Percentiles rank a stretch among this genome's conserved stretches.
Conservation (phyloP, 2,888 invertebrate genomes). For the Agrenia bidenticulata region DNA sequence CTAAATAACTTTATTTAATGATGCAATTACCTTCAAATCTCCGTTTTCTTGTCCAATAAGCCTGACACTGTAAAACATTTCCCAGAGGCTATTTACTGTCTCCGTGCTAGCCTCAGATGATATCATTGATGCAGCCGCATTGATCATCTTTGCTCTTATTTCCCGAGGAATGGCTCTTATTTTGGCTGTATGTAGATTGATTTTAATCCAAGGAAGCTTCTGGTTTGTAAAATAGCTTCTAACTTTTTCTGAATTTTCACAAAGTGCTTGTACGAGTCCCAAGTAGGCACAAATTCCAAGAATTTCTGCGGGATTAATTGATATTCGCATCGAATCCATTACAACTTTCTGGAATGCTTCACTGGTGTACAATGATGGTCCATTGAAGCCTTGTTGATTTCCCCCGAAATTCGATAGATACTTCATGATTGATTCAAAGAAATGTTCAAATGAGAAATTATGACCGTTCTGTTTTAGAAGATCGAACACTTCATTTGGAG, state of each 20-base stretch:
- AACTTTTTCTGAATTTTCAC: conserved; percentile 29
- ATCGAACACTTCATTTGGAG: conserved; percentile 76
- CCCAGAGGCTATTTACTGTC: conserved; percentile 44
- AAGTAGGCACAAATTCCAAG: conserved; percentile 48
- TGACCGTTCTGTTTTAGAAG: conserved; percentile 69
- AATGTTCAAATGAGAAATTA: conserved; percentile 77
- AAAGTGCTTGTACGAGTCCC: conserved; percentile 41
- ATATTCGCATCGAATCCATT: conserved; percentile 24
- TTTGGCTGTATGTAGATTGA: conserved; percentile 14
- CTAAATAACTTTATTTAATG: no score
- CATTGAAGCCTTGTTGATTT: conserved; percentile 25
- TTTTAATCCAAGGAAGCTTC: conserved; percentile 45
- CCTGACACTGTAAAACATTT: conserved; percentile 42
- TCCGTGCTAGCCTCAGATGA: conserved; percentile 33
- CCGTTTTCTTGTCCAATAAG: conserved; percentile 46
- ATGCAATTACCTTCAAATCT: conserved; percentile 48
- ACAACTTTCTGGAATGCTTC: conserved; percentile 34
- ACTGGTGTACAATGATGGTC: conserved; percentile 30
- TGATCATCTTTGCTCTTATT: conserved; percentile 46
- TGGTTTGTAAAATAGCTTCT: conserved; percentile 43
- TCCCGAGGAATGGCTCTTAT: conserved; percentile 42
- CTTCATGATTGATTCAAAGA: conserved; percentile 72
- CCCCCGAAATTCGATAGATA: conserved; percentile 40
- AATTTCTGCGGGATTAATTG: conserved; percentile 48
- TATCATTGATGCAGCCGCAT: conserved; percentile 48